Evolutionary conservation across 2,888 invertebrate species (phyloP).

Genomic region (Amphipoea lucens): DNA sequence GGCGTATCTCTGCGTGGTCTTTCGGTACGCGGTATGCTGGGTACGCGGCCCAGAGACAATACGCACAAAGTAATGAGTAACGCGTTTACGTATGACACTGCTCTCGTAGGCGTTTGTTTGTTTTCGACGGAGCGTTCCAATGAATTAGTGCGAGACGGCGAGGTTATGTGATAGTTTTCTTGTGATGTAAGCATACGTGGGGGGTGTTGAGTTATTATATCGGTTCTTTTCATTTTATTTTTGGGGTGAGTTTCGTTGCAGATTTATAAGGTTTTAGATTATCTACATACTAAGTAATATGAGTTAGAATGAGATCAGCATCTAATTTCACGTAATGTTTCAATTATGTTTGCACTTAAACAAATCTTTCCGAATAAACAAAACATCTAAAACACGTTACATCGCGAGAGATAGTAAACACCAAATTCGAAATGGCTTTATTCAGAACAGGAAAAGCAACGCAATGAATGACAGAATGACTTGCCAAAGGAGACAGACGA

Average conservation of each 20-base stretch:
- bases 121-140: constrained; percentile 49
- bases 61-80: constrained; percentile 62
- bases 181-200: constrained; percentile 21
- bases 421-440: constrained; percentile 32
- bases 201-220: constrained; percentile 5
- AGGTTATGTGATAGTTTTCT: constrained; percentile 47
- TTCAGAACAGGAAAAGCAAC: constrained; percentile 31
- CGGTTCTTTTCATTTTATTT: not conserved
- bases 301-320: not conserved
- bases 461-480: constrained; percentile 48
- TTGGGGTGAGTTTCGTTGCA: not conserved
- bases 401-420: constrained; percentile 24
- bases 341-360: constrained; percentile 1
- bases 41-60: constrained; percentile 48
- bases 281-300: not conserved
- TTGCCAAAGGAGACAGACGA: constrained; percentile 45
- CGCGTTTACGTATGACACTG: constrained; percentile 63
- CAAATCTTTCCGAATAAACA: not conserved
- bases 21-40: constrained; percentile 47
- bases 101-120: constrained; percentile 52
- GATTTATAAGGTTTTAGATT: not conserved
- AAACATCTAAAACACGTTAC: constrained; percentile 13
- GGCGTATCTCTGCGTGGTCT: constrained; percentile 54
- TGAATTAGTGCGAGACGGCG: constrained; percentile 48
- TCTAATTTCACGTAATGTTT: not conserved